phyloP scores from a whole-genome alignment of 2,888 invertebrate species.

The Drosophila cracens region DNA sequence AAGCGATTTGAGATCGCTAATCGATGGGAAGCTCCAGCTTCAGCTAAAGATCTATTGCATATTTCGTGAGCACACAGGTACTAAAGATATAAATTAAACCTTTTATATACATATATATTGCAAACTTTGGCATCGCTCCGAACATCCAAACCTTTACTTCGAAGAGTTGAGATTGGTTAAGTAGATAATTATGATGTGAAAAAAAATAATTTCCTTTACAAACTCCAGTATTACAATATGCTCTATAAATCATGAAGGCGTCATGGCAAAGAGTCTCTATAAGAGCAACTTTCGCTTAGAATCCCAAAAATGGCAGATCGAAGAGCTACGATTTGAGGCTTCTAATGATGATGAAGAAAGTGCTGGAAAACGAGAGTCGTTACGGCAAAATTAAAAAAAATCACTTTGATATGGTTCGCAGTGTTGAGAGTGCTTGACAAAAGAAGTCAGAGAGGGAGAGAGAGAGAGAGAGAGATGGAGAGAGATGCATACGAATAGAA shows the following conservation, averaged over 20 bases:
- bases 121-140: neutral
- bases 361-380: constrained; percentile 64
- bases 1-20: neutral
- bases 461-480: neutral
- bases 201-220: neutral
- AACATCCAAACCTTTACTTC: neutral
- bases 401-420: constrained; percentile 34
- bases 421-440: constrained; percentile 19
- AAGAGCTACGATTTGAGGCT: constrained; percentile 43
- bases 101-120: neutral
- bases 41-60: neutral
- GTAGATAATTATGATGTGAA: constrained; percentile 1
- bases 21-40: neutral
- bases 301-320: constrained; percentile 46
- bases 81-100: neutral
- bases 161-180: neutral
- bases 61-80: neutral
- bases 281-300: constrained; percentile 56
- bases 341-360: constrained; percentile 48
- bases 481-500: constrained; percentile 40
- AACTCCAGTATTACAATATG: constrained; percentile 11
- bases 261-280: constrained; percentile 1
- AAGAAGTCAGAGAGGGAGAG: neutral
- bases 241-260: constrained; percentile 22
- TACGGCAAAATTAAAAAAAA: constrained; percentile 19